Conservation (phyloP, 1,140 invertebrate species). For the Ceratoteleas bidentatus region DNA sequence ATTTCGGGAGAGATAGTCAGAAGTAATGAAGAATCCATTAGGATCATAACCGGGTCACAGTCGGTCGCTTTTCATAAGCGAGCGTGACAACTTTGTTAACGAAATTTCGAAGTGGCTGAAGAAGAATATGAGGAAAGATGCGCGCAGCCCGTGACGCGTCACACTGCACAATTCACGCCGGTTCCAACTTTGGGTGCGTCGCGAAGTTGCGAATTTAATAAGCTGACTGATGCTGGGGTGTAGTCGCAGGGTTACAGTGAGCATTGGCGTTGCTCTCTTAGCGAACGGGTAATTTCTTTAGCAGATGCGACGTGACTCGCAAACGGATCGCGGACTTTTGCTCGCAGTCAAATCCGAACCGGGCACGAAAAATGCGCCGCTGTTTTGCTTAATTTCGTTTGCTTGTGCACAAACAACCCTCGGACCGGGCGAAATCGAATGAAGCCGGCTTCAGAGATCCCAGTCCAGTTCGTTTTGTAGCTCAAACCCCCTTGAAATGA, state of each 20-base stretch:
- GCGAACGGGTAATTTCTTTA: conserved; percentile 35
- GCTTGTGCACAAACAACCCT: too few relatives aligned
- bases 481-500: too few relatives aligned
- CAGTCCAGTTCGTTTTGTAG: too few relatives aligned
- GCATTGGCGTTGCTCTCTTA: conserved; percentile 25
- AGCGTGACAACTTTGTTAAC: conserved; percentile 11
- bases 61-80: background rate
- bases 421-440: too few relatives aligned
- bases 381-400: too few relatives aligned
- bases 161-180: conserved; percentile 15
- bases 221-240: conserved; percentile 41
- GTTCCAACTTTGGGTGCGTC: conserved; percentile 38
- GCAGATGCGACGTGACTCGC: conserved; percentile 32
- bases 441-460: too few relatives aligned
- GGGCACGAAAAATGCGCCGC: background rate
- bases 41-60: too few relatives aligned
- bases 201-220: conserved; percentile 53
- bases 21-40: too few relatives aligned
- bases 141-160: conserved; percentile 14
- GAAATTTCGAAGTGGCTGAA: conserved; percentile 22
- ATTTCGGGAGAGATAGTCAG: too few relatives aligned
- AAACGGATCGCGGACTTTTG: conserved; percentile 10
- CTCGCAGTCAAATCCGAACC: conserved; percentile 6
- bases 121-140: conserved; percentile 26
- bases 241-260: conserved; percentile 30